Base-by-base conservation (phyloP, 2,888 invertebrate genomes). In the Magallana nippona region DNA sequence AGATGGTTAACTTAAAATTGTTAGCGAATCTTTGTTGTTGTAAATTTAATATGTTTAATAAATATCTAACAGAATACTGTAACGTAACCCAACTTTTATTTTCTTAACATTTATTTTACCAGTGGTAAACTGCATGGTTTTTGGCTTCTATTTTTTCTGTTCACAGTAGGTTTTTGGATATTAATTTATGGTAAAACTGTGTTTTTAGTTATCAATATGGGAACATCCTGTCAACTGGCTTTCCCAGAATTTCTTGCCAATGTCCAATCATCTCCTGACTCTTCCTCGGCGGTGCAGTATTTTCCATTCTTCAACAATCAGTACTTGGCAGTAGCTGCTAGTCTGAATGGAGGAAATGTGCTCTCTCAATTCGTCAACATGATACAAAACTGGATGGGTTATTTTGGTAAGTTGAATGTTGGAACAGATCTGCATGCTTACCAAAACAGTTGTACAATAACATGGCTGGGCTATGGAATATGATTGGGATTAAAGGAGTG, bases 331-430 rank as follows among this genome's bases (percentile, higher is more conserved):
- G 97, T 97, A 10, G 97, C 97, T 17, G 97, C 97, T 78, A 97
- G 97, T n/a, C 94, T 98, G 77, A 98, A 97, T 93, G 97, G 95
- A 96, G 86, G 98, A 96, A 98, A 98, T 94, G 96, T 96, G 15
- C 94, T 98, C 22, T 96, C 97, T 1, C 96, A 96, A 8, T 97
- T 97, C 94, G 97, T 97, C 0, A 96, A 96, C 92, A 96, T 96
- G 95, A 58, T 95, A 57, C 96, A 97, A 91, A 96, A 96, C 89
- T 98, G 97, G 97, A 96, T 96, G 88, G 94, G 96, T 89, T 96
- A 96, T 89, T 95, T 97, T 87, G 93, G 93, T 93, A 86, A 85
- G 90, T 17, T n/a, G n/a, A n/a, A 44, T 44, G 8, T 44, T 44
- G 5, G 44, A 44, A 44, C 44, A 44, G 8, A 8, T 44, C n/a